Percentiles rank a stretch among this genome's conserved stretches.
These are phyloP conservation scores for Aratinga solstitialis DNA, from an alignment of 2,797 vertebrate genomes.

Conservation along the genomic window DNA sequence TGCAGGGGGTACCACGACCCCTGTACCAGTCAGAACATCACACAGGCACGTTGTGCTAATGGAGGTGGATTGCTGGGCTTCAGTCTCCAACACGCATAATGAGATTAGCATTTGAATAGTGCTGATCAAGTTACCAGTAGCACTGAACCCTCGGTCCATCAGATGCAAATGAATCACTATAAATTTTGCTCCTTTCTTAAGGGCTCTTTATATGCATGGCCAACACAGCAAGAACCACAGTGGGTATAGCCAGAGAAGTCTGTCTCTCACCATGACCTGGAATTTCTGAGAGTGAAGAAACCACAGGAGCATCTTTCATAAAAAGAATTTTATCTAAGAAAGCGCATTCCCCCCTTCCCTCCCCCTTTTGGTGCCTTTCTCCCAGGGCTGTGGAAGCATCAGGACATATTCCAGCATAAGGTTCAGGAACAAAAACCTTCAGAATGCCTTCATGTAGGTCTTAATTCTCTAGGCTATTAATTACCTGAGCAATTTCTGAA, in stretches of 20 bases:
- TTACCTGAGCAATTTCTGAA: neutral
- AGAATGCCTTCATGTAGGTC: neutral
- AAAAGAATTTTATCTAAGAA: neutral
- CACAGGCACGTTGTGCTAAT: neutral
- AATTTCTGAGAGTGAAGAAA: neutral
- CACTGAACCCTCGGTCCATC: slow-evolving; percentile 4
- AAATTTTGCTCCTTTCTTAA: slow-evolving; percentile 48
- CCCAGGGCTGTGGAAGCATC: neutral
- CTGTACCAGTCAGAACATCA: neutral
- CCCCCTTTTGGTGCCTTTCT: neutral
- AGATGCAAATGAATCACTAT: slow-evolving; percentile 44
- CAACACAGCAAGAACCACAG: neutral
- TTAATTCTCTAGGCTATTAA: neutral
- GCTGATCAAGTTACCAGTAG: slow-evolving; percentile 37
- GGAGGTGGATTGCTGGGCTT: neutral
- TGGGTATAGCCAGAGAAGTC: neutral
- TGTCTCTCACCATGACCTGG: neutral
- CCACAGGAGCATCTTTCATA: neutral
- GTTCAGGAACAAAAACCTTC: neutral
- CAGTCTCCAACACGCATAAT: neutral
- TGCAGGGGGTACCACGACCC: neutral
- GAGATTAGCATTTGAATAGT: slow-evolving; percentile 55
- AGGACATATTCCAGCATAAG: neutral
- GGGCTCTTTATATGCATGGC: neutral
- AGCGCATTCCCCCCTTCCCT: accelerated